A percentile compares a stretch with the other conserved stretches of the same genome.
phyloP scores from a whole-genome alignment of 2,797 vertebrate genomes.

The Lithobates pipiens region DNA sequence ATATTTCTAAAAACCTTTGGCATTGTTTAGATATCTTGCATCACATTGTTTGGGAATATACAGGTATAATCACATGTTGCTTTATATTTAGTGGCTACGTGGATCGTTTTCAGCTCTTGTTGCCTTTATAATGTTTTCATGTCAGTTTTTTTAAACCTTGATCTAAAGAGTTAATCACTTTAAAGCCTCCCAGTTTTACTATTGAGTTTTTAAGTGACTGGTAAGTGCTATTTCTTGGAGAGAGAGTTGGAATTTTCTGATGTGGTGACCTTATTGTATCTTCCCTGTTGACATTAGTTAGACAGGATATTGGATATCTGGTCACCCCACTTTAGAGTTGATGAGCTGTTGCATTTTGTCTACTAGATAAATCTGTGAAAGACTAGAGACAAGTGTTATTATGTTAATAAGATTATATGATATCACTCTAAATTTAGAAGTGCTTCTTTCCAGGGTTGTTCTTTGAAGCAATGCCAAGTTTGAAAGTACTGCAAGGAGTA shows the following conservation, averaged over 20 bases:
- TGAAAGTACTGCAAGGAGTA: too few species aligned
- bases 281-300: conserved; percentile 3
- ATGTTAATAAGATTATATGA: not conserved
- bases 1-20: too few species aligned
- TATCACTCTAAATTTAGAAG: not conserved
- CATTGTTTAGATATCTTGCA: too few species aligned
- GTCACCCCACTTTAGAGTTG: conserved; percentile 9
- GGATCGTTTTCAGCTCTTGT: not conserved
- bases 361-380: not conserved
- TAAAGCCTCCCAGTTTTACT: conserved; percentile 12
- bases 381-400: not conserved
- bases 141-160: not conserved
- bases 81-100: too few species aligned
- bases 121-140: not conserved
- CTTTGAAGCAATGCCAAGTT: too few species aligned
- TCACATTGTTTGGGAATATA: too few species aligned
- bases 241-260: conserved; percentile 12
- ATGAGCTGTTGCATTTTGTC: conserved; percentile 3
- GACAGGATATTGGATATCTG: conserved; percentile 39
- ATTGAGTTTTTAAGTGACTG: conserved; percentile 46
- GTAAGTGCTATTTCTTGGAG: conserved; percentile 48
- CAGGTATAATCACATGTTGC: too few species aligned
- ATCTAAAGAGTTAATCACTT: conserved; percentile 42
- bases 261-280: conserved; percentile 42
- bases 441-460: not conserved